Percentiles rank a stretch among this genome's conserved stretches.
Conservation (phyloP, 1,140 invertebrate species). For the Maniola jurtina region DNA sequence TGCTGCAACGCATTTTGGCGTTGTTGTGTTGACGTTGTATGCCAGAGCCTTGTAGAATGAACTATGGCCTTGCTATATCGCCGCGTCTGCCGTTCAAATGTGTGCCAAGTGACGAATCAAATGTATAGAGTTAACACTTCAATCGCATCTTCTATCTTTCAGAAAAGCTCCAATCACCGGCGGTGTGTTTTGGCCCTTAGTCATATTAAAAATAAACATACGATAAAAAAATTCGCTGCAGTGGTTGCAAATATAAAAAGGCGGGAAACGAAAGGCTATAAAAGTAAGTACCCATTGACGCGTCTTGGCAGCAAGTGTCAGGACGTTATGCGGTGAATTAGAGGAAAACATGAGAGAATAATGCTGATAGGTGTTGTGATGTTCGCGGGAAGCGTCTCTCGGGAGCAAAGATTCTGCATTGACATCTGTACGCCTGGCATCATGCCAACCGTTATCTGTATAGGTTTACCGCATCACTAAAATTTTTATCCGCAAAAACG, state of each 20-base stretch:
- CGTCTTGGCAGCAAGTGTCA: constrained; percentile 23
- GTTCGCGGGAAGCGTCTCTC: constrained; percentile 30
- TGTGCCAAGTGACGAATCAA: no score
- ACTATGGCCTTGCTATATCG: no score
- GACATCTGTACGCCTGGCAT: constrained; percentile 53
- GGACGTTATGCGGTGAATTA: constrained; percentile 23
- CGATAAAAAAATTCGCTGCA: not conserved
- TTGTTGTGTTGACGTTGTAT: no score
- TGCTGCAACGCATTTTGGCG: no score
- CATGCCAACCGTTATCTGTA: constrained; percentile 35
- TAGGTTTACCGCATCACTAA: constrained; percentile 18
- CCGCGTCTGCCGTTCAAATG: no score
- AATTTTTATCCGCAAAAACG: constrained; percentile 21
- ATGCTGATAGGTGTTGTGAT: constrained; percentile 52
- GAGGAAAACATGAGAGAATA: constrained; percentile 25
- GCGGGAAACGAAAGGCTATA: constrained; percentile 5
- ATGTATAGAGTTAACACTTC: no score
- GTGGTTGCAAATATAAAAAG: constrained; percentile 13
- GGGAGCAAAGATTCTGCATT: constrained; percentile 40
- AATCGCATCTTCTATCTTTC: no score
- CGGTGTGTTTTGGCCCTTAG: no score
- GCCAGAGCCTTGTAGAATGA: no score
- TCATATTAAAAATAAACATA: not conserved
- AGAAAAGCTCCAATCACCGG: no score
- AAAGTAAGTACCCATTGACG: constrained; percentile 18